Evolutionary conservation across 2,113 vertebrate genomes (phyloP), one percentile per base, ranked within the genome.

Genomic region (Oncorhynchus keta): DNA sequence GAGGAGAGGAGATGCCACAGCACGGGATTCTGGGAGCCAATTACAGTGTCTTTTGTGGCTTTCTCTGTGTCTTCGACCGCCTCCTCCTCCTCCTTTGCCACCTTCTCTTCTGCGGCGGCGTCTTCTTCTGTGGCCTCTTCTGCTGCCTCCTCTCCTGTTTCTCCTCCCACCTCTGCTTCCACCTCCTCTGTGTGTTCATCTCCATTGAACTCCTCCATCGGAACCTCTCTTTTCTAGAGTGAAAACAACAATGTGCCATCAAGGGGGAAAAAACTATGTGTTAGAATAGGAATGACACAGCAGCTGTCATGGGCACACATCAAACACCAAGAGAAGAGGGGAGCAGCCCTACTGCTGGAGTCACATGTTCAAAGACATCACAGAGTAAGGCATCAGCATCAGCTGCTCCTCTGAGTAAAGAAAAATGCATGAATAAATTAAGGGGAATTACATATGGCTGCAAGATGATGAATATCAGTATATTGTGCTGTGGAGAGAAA

Each of bases 41-140:
- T 90, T 93, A 93, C 89, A 87, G 80, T 89, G 65, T 89, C 89
- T 76, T 91, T 83, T 22, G 61, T 84, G 1, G 68, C 45, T 51
- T 82, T 65, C 35, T 81, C 79, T 18, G 55, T 57, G 55, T 18
- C 83, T 24, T 76, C 51, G 49, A 22, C 79, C 48, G 45, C 70
- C 39, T 76, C 88, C 32, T 79, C 88, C 32, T 79, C 83, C 9
- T 79, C 80, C 45, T 76, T 83, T 32, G 9, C 55, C 26, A 26
- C 80, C 18, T 72, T 76, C 12, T 62, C 85, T 14, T 65, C 45
- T 12, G 35, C 68, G 1, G 45, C 65, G 4, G 3, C 18, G 5
- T 20, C 68, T 51, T 73, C 67, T 39, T 14, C 74, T 6, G n/a
- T 16, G 18, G 32, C n/a, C 20, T 68, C 79, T 62, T 74, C 82